Conservation (phyloP, 2,888 invertebrate species). For the Leucoptera coffeella region DNA sequence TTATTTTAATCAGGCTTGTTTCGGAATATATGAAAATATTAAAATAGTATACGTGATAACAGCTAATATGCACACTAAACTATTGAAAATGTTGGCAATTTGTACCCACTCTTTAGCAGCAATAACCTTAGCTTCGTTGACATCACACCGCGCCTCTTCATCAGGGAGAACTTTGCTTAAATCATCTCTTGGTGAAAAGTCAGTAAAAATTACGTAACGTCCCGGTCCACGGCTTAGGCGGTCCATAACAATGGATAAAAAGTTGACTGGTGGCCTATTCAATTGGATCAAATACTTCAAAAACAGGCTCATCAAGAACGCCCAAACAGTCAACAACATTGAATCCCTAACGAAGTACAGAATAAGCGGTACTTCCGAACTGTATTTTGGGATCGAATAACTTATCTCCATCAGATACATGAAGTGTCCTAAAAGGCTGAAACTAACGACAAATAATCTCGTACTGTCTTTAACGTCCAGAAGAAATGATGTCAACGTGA, state of each 20-base stretch:
- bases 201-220: conserved; percentile 33
- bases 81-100: conserved; percentile 30
- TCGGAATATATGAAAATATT: conserved; percentile 27
- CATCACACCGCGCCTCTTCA: conserved; percentile 11
- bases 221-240: conserved; percentile 24
- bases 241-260: conserved; percentile 21
- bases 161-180: conserved; percentile 15
- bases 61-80: conserved; percentile 19
- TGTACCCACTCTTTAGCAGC: conserved; percentile 26
- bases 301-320: conserved; percentile 24
- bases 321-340: conserved; percentile 27
- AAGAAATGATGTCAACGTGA: conserved; percentile 52
- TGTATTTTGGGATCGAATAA: conserved; percentile 55
- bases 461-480: conserved; percentile 52
- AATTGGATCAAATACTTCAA: conserved; percentile 17
- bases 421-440: conserved; percentile 58
- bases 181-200: conserved; percentile 24
- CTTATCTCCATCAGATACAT: conserved; percentile 53
- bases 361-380: conserved; percentile 52
- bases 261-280: conserved; percentile 21
- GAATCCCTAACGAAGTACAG: conserved; percentile 35
- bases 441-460: conserved; percentile 46
- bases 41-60: conserved; percentile 26
- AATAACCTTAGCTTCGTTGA: conserved; percentile 9
- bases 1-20: too few species aligned